These are phyloP conservation scores for Verasper variegatus DNA, from an alignment of 2,113 vertebrate genomes.

Conservation along the genomic window DNA sequence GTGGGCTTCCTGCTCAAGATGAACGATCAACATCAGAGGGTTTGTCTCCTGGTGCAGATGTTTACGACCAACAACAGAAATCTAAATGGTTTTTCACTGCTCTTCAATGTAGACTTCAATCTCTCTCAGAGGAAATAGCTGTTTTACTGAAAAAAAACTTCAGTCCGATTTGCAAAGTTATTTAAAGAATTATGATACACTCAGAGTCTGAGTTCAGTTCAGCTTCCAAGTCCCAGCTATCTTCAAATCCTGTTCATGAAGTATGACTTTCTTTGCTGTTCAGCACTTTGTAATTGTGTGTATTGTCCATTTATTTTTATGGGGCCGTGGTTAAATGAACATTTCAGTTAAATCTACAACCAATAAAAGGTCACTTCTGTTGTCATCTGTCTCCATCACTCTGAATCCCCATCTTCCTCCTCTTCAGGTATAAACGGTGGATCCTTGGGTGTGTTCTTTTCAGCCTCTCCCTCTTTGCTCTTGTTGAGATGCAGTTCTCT, in stretches of 20 bases:
- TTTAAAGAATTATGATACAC: not conserved
- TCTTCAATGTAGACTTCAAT: not conserved
- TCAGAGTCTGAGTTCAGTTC: conserved; percentile 9
- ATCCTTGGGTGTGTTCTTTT: not conserved
- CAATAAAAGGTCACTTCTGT: conserved; percentile 53
- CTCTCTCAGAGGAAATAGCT: not conserved
- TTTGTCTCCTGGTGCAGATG: not conserved
- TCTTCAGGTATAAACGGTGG: conserved; percentile 19
- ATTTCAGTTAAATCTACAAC: conserved; percentile 34
- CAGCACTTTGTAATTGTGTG: not conserved
- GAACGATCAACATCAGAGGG: not conserved
- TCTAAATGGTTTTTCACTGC: not conserved
- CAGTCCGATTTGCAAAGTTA: conserved; percentile 24
- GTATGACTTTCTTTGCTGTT: not conserved
- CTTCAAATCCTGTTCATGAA: conserved; percentile 16
- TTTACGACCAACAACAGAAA: conserved; percentile 1
- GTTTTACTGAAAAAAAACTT: not conserved
- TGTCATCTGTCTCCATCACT: conserved; percentile 39
- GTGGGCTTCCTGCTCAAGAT: not conserved
- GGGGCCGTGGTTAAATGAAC: conserved; percentile 7
- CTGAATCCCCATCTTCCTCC: conserved; percentile 54
- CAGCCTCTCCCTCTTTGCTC: conserved; percentile 72
- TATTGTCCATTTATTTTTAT: conserved; percentile 14
- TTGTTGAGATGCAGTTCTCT: conserved; percentile 88
- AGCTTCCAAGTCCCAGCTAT: not conserved